Evolutionary conservation across 2,797 vertebrate genomes (phyloP), one percentile per base, ranked within the genome.

Genomic region (Streptopelia turtur): DNA sequence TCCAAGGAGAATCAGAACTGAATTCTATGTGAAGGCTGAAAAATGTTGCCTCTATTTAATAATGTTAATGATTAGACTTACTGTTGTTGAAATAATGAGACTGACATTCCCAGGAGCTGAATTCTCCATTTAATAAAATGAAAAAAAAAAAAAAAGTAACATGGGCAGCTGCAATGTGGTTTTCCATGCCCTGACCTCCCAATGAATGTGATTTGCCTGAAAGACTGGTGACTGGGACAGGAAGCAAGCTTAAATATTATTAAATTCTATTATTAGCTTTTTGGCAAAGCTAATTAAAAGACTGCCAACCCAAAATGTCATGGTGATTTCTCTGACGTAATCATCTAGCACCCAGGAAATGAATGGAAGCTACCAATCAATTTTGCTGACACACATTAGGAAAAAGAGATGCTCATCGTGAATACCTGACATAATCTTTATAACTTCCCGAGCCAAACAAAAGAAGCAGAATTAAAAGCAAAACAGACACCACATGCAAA

Each of bases 231-330:
- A 86, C 25, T 70, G 35, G 50, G 17, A 78, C 41, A 82, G 28
- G 49, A 78, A 71, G 41, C 24, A 83, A 28, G 61, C 55, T 76
- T 76, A 87, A 89, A 43, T 56, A 87, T 33, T n/a, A 84, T 70
- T 90, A 63, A 53, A 80, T 79, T 82, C 68, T 90, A 83, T 85
- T 89, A 77, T 63, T 75, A 91, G 75, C 24, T 66, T 76, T 90
- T 63, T 50, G 88, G 60, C 37, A 60, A 82, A 41, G 65, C 52
- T 89, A 78, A 92, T 91, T 87, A 71, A 45, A 83, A 68, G 63
- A 75, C 41, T 76, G 83, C 61, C 91, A 94, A 83, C 22, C 49
- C 33, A 61, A 83, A 90, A 81, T 83, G 83, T 68, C 60, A 74
- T 20, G 33, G 70, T 87, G 91, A 93, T 87, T 89, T 88, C 66